A percentile compares a stretch with the other conserved stretches of the same genome.
Evolutionary conservation across 1,140 invertebrate genomes (phyloP).

Genomic region (Microplitis demolitor): DNA sequence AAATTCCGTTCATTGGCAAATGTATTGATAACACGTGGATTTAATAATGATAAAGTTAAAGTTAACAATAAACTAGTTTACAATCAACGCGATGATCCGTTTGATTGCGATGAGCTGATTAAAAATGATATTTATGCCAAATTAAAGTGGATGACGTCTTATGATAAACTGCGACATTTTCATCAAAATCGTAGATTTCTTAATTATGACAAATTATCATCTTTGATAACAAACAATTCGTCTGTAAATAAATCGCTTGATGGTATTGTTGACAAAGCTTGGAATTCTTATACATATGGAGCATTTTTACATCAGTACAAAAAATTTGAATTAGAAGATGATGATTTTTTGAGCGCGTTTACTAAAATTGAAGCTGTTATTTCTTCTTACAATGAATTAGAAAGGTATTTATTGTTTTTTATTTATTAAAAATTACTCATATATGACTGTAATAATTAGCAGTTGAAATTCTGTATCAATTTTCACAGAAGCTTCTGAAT

Average conservation of each 20-base stretch:
- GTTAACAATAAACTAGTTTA: background rate
- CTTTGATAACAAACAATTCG: constrained; percentile 60
- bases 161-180: constrained; percentile 51
- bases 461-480: too few relatives aligned
- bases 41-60: background rate
- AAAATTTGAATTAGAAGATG: constrained; percentile 58
- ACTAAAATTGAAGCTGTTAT: constrained; percentile 59
- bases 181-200: constrained; percentile 53
- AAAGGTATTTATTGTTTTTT: background rate
- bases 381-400: constrained; percentile 56
- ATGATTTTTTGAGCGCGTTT: constrained; percentile 61
- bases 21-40: constrained; percentile 54
- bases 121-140: constrained; percentile 50
- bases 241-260: constrained; percentile 51
- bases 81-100: constrained; percentile 30
- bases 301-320: constrained; percentile 65
- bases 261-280: constrained; percentile 55
- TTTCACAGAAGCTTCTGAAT: too few relatives aligned
- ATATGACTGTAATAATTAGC: too few relatives aligned
- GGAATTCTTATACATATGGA: constrained; percentile 58
- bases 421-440: background rate
- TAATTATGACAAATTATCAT: constrained; percentile 57
- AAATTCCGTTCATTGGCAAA: constrained; percentile 47
- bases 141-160: constrained; percentile 49
- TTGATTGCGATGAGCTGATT: constrained; percentile 39